Evolutionary conservation across 1,140 invertebrate genomes (phyloP).

Genomic region (Drosophila ananassae): DNA sequence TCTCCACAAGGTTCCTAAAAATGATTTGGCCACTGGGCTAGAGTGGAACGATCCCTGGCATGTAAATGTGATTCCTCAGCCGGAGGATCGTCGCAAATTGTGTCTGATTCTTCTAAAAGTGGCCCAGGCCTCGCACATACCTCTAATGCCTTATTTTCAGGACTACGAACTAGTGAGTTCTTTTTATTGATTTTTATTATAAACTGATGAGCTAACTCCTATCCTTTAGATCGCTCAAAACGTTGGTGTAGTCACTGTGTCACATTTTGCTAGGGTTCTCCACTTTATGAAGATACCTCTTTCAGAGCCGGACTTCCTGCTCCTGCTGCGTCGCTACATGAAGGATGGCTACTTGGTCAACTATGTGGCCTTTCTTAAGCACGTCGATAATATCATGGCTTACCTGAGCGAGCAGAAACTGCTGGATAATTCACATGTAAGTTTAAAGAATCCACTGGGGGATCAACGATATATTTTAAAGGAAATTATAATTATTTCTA

Average conservation of each 20-base stretch:
- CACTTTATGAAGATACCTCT: constrained; percentile 87
- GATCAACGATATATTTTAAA: background rate
- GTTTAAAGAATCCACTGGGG: background rate
- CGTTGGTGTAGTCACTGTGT: constrained; percentile 88
- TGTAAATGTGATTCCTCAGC: constrained; percentile 86
- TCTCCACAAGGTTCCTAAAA: constrained; percentile 84
- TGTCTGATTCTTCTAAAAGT: constrained; percentile 89
- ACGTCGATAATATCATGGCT: constrained; percentile 86
- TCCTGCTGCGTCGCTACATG: constrained; percentile 88
- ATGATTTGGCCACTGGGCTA: constrained; percentile 85
- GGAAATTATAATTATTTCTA: constrained; percentile 38
- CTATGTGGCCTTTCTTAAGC: constrained; percentile 89
- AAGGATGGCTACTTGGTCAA: constrained; percentile 89
- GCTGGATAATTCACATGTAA: constrained; percentile 66
- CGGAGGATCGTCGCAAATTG: constrained; percentile 87
- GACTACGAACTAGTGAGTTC: constrained; percentile 88
- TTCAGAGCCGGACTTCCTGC: constrained; percentile 87
- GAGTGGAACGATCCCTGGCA: constrained; percentile 88
- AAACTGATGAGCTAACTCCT: background rate
- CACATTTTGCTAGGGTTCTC: constrained; percentile 89
- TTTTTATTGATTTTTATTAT: background rate
- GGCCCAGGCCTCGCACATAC: constrained; percentile 85
- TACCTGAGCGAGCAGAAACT: constrained; percentile 64
- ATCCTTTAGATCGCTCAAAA: constrained; percentile 87
- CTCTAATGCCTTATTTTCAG: constrained; percentile 89